Base-by-base conservation (phyloP, 2,797 vertebrate species). In the Coendou prehensilis region DNA sequence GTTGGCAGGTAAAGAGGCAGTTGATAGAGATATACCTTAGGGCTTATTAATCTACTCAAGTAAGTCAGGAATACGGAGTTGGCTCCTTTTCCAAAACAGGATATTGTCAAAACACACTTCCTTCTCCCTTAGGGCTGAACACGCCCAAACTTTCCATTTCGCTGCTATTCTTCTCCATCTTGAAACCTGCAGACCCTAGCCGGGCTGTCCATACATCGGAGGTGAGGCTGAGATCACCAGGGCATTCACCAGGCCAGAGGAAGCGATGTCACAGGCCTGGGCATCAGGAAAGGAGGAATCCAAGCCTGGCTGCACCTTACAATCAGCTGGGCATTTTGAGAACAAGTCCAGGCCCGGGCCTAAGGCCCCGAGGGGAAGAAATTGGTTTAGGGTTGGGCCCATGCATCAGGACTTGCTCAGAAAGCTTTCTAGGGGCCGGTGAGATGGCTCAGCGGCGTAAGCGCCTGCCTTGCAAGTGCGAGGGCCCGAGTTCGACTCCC, bases 21-120 rank as follows among this genome's bases (percentile, higher is more conserved):
- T 83, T 89, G 76, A 86, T 22, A 81, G 20, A 83, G 47, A 10
- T 87, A 73, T 75, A 73, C 2, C n/a, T 76, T 82, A 57, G 56
- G 54, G 52, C 59, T 78, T 91, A 78, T 54, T 92, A 91, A 93
- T 85, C 61, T 85, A 45, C 69, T 73, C 83, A 91, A 87, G 88
- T 86, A 94, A 92, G 82, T 86, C 75, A 82, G 59, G 33, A 56
- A n/a, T 50, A 91, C 15, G 94, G 71, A 85, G 71, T 45, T 33
- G 4, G 14, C 81, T 94, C 56, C 71, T 52, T 73, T 89, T 93
- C 45, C 67, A 63, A 75, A 93, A 92, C 1, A 91, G 30, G 64
- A 14, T 52, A 56, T 81, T 52, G 88, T 64, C 83, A 82, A 50
- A 23, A 61, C 13, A n/a, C 6, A 50, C 3, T 86, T 83, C 47